phyloP scores from a whole-genome alignment of 2,888 invertebrate species.

The Pterostichus niger region DNA sequence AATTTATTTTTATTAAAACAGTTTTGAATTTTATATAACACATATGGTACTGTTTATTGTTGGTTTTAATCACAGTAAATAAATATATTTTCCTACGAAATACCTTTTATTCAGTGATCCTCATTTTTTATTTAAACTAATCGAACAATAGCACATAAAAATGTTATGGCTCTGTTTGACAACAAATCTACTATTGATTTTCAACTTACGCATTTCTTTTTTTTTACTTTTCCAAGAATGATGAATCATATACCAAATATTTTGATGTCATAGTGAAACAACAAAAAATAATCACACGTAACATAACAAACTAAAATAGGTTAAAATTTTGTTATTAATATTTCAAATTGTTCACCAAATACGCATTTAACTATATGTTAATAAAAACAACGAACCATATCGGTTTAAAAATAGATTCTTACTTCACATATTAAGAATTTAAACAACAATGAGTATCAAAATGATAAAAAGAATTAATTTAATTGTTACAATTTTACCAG shows the following conservation, averaged over 20 bases:
- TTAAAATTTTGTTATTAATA: too few species aligned
- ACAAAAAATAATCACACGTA: too few species aligned
- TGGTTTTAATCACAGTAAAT: slow-evolving; percentile 62
- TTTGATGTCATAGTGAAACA: neutral
- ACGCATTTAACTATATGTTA: too few species aligned
- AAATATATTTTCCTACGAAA: slow-evolving; percentile 65
- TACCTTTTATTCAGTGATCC: neutral
- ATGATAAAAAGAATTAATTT: neutral
- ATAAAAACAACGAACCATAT: too few species aligned
- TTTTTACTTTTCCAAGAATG: neutral
- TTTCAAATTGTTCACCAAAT: too few species aligned
- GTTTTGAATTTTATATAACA: slow-evolving; percentile 63
- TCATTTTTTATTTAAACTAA: too few species aligned
- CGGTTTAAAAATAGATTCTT: too few species aligned
- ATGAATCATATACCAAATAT: slow-evolving; percentile 17
- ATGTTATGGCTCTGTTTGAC: too few species aligned
- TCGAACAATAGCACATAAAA: neutral
- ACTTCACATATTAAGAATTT: too few species aligned
- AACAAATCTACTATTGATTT: slow-evolving; percentile 6
- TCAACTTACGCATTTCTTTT: neutral
- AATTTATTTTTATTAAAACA: slow-evolving; percentile 62
- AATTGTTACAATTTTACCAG: neutral
- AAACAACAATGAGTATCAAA: slow-evolving; percentile 19
- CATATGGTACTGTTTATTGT: slow-evolving; percentile 60
- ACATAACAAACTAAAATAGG: too few species aligned